These are phyloP conservation scores for Merops nubicus DNA, from an alignment of 2,113 vertebrate genomes.

Conservation along the genomic window DNA sequence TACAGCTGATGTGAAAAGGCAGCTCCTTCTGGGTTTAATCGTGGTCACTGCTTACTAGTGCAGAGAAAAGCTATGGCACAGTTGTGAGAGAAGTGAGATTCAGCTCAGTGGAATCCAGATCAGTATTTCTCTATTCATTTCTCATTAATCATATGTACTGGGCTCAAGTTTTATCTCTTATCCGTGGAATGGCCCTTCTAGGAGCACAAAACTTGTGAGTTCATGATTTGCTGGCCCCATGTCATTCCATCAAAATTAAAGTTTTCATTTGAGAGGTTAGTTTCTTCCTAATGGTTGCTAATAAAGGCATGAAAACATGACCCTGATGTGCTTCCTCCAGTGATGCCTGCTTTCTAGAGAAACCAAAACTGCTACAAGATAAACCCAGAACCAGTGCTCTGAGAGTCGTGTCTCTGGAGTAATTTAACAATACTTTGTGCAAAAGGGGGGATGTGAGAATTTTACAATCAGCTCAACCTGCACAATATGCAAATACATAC, in stretches of 20 bases:
- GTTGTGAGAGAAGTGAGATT: not conserved
- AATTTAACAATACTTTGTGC: not conserved
- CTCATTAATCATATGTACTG: not conserved
- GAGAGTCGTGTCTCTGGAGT: not conserved
- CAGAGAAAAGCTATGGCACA: not conserved
- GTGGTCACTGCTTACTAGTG: not conserved
- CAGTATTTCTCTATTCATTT: not conserved
- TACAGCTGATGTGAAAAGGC: not conserved
- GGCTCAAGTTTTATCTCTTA: not conserved
- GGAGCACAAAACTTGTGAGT: not conserved
- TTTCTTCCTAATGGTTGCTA: not conserved
- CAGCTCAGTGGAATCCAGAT: not conserved
- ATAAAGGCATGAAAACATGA: not conserved
- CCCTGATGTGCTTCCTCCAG: not conserved
- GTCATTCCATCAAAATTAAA: not conserved
- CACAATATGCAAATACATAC: not conserved
- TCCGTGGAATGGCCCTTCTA: not conserved
- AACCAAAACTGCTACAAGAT: not conserved
- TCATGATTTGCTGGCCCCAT: not conserved
- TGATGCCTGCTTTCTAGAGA: not conserved
- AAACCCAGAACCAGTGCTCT: not conserved
- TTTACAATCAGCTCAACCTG: not conserved
- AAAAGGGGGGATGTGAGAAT: not conserved
- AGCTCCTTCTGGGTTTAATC: not conserved
- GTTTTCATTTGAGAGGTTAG: not conserved